These are phyloP conservation scores for Pseudorhombus dupliciocellatus DNA, from an alignment of 2,113 vertebrate genomes.

Conservation along the genomic window DNA sequence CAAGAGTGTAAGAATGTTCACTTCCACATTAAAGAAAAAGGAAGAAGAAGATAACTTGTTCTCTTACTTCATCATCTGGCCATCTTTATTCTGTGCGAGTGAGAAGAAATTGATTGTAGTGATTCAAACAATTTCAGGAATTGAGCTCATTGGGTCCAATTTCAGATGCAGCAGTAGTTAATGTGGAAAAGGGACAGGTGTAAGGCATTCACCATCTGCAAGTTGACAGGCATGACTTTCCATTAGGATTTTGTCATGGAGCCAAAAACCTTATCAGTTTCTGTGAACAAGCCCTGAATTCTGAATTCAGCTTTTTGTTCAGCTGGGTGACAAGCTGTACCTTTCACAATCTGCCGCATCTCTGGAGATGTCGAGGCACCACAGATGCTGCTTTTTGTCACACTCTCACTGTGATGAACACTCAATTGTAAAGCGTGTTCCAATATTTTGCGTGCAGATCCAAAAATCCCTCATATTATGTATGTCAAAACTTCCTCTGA, in stretches of 20 bases:
- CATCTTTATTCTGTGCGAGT: too few species aligned
- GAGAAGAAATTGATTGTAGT: too few species aligned
- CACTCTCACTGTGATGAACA: background rate
- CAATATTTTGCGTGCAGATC: background rate
- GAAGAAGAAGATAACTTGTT: too few species aligned
- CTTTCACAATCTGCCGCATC: slow-evolving; percentile 50
- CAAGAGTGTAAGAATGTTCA: background rate
- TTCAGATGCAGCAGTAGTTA: slow-evolving; percentile 13
- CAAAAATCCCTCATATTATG: too few species aligned
- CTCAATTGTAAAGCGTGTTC: background rate
- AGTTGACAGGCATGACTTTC: slow-evolving; percentile 50
- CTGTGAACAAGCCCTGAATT: slow-evolving; percentile 55
- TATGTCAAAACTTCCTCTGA: too few species aligned
- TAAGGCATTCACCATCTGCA: slow-evolving; percentile 52
- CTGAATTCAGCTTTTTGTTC: slow-evolving; percentile 50
- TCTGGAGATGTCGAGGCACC: slow-evolving; percentile 47
- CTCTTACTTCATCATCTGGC: too few species aligned
- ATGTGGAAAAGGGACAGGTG: slow-evolving; percentile 47
- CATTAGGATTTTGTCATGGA: slow-evolving; percentile 58
- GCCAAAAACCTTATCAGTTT: slow-evolving; percentile 61
- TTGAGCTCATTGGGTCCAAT: background rate
- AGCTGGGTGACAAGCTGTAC: slow-evolving; percentile 51
- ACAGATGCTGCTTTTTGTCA: slow-evolving; percentile 17
- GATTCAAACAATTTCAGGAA: too few species aligned
- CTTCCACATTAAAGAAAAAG: too few species aligned